Evolutionary conservation across 2,888 invertebrate genomes (phyloP).

Genomic region (Pachymerium ferrugineum): DNA sequence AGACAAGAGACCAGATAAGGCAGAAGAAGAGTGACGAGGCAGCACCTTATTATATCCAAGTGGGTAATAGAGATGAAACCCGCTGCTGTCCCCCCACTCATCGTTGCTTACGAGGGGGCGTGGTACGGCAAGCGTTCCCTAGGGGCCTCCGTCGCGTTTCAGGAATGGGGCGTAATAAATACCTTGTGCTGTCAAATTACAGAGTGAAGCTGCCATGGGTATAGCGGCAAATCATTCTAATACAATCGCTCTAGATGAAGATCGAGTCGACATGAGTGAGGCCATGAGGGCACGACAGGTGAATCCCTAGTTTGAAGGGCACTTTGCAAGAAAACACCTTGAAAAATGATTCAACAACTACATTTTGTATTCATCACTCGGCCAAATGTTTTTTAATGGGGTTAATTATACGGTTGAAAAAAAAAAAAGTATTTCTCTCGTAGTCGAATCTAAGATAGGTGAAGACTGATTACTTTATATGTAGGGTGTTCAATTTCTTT

Average conservation of each 20-base stretch:
- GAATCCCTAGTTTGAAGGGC: conserved; percentile 3
- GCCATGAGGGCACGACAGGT: conserved; percentile 1
- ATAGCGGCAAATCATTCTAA: conserved; percentile 16
- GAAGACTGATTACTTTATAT: conserved; percentile 11
- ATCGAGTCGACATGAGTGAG: neutral
- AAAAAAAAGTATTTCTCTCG: too few species aligned
- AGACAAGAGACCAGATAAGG: conserved; percentile 14
- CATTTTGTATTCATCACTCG: neutral
- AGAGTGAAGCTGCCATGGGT: conserved; percentile 8
- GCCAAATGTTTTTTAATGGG: conserved; percentile 8
- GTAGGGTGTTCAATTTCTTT: neutral
- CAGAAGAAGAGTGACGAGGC: conserved; percentile 7
- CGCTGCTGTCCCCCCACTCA: conserved; percentile 16
- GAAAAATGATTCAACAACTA: neutral
- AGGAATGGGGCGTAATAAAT: conserved; percentile 12
- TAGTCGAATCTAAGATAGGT: too few species aligned
- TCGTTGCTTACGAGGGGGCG: conserved; percentile 23
- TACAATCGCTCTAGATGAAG: conserved; percentile 7
- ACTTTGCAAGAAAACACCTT: neutral
- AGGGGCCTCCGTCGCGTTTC: conserved; percentile 15
- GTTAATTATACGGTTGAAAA: neutral
- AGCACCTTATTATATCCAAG: conserved; percentile 15
- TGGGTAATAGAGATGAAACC: conserved; percentile 18
- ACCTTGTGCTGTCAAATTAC: conserved; percentile 25
- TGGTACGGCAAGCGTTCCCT: neutral